phyloP scores from a whole-genome alignment of 2,888 invertebrate genomes.

The Drosophila stalkeri region DNA sequence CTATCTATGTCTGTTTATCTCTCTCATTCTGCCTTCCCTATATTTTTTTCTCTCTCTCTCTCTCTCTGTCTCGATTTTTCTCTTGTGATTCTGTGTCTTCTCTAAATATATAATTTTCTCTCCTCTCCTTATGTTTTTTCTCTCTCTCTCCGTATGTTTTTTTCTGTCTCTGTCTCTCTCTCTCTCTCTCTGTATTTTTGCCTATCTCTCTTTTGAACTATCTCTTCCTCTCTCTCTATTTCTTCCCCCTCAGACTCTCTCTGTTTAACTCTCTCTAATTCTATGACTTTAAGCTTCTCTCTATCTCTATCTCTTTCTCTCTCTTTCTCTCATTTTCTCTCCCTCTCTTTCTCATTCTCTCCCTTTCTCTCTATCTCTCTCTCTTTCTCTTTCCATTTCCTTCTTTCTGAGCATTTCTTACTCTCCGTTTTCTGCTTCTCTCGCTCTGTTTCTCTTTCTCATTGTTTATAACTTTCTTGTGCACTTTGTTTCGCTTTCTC shows the following conservation, averaged over 20 bases:
- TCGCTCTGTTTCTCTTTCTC: background rate
- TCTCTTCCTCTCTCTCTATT: too few species aligned
- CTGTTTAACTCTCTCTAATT: too few species aligned
- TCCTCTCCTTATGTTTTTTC: background rate
- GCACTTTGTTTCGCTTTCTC: background rate
- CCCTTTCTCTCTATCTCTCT: background rate
- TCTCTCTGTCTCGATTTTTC: background rate
- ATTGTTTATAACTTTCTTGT: background rate
- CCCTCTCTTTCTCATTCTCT: background rate
- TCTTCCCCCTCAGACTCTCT: background rate
- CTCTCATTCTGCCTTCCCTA: background rate
- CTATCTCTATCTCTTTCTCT: background rate
- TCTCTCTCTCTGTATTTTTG: background rate
- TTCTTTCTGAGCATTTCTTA: background rate
- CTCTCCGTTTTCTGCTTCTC: background rate
- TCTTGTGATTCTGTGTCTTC: background rate
- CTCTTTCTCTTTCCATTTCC: background rate
- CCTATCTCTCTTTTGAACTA: background rate
- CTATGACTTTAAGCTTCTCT: too few species aligned
- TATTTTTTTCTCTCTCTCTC: background rate
- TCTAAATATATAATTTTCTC: background rate
- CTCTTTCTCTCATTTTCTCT: background rate
- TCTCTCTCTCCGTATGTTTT: background rate
- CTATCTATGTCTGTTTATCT: background rate
- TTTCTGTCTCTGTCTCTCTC: background rate